Conservation (phyloP, 2,888 invertebrate species). For the Exephanes ischioxanthus region DNA sequence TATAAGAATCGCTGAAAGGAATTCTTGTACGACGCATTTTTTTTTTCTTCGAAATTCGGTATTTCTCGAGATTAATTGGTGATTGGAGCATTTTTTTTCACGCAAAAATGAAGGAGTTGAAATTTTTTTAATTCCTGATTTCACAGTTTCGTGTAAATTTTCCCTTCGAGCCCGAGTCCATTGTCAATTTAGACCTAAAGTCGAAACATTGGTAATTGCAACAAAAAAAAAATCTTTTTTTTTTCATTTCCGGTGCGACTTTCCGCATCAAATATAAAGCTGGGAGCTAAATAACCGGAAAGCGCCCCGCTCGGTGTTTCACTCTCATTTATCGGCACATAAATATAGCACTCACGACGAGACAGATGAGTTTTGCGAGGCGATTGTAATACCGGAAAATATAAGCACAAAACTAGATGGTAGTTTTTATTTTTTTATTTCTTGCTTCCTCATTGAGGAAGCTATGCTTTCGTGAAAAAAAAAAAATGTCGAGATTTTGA, state of each 20-base stretch:
- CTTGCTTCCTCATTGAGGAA: too few species aligned
- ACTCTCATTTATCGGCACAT: neutral
- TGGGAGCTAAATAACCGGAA: neutral
- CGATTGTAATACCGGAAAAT: slow-evolving; percentile 37
- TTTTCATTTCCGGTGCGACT: neutral
- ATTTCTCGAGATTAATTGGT: too few species aligned
- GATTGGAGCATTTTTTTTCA: too few species aligned
- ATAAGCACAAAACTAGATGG: slow-evolving; percentile 1
- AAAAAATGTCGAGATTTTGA: too few species aligned
- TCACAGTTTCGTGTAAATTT: neutral
- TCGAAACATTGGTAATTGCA: too few species aligned
- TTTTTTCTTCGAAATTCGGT: too few species aligned
- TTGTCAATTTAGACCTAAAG: neutral
- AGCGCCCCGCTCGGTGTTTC: neutral
- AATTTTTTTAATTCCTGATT: too few species aligned
- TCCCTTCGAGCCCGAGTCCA: neutral
- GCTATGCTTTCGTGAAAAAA: too few species aligned
- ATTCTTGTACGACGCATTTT: too few species aligned
- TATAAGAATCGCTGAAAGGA: too few species aligned
- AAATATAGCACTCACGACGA: slow-evolving; percentile 12
- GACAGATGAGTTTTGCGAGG: slow-evolving; percentile 52
- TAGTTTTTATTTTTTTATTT: too few species aligned
- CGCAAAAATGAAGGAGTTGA: too few species aligned
- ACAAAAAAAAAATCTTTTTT: neutral
- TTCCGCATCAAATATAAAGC: neutral